These are phyloP conservation scores for Porites evermanni DNA, from an alignment of 92 coral and sea anemone species.

Conservation along the genomic window DNA sequence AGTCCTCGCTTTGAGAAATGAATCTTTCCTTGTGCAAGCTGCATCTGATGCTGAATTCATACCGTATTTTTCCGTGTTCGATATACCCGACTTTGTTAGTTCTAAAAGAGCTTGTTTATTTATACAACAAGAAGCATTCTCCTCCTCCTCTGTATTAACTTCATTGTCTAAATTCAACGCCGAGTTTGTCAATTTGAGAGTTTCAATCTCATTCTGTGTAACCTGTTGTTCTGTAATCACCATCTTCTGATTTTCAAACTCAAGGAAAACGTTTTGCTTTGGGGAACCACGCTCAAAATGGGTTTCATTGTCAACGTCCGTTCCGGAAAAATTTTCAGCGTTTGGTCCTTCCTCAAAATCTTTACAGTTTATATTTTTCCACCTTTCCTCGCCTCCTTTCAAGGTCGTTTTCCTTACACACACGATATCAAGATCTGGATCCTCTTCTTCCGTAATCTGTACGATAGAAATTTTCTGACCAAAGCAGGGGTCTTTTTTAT, in stretches of 20 bases:
- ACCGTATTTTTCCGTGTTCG: not conserved
- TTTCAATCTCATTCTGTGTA: not conserved
- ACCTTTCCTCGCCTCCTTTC: not conserved
- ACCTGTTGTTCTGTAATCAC: not conserved
- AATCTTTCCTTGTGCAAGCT: not conserved
- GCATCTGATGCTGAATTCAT: not conserved
- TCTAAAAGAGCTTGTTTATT: not conserved
- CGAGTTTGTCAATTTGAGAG: not conserved
- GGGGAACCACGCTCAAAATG: not conserved
- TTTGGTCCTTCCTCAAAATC: not conserved
- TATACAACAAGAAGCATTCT: not conserved
- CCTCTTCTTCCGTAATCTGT: not conserved
- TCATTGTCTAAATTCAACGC: not conserved
- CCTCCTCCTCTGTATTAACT: not conserved
- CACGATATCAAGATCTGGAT: not conserved
- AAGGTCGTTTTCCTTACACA: not conserved
- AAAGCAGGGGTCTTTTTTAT: not conserved
- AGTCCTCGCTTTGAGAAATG: not conserved
- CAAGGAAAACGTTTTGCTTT: not conserved
- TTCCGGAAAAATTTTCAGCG: no score
- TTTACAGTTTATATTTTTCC: not conserved
- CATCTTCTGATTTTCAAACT: not conserved
- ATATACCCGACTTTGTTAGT: not conserved
- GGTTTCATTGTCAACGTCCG: not conserved
- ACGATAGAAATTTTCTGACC: not conserved